Conservation (phyloP, 2,797 vertebrate genomes). For the Neoniphon sammara region DNA sequence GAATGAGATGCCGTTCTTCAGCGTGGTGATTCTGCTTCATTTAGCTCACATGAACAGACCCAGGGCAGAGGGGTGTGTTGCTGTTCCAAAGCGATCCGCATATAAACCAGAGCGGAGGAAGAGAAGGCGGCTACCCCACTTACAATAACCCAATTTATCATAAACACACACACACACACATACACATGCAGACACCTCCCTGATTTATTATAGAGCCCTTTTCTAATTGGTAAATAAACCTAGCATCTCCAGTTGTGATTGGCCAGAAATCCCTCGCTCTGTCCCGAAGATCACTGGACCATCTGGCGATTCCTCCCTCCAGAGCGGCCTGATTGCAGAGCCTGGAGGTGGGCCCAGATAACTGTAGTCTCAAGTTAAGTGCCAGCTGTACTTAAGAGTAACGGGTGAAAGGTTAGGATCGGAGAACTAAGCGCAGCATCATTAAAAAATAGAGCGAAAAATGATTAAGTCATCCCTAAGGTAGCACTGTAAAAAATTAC, state of each 20-base stretch:
- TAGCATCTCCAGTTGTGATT: conserved; percentile 71
- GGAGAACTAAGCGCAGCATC: conserved; percentile 26
- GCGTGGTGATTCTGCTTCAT: conserved; percentile 72
- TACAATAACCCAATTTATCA: conserved; percentile 74
- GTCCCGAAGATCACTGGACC: conserved; percentile 71
- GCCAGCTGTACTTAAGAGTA: conserved; percentile 70
- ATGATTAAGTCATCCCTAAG: conserved; percentile 3
- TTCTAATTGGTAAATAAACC: conserved; percentile 70
- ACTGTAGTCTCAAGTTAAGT: conserved; percentile 56
- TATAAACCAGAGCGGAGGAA: conserved; percentile 45
- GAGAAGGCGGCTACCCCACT: conserved; percentile 45
- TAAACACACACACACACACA: conserved; percentile 51
- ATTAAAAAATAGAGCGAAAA: conserved; percentile 21
- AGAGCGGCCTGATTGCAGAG: conserved; percentile 68
- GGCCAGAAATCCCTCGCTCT: conserved; percentile 61
- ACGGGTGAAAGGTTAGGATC: conserved; percentile 64
- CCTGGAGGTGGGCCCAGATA: conserved; percentile 68
- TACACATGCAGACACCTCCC: conserved; percentile 38
- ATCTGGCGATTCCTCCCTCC: conserved; percentile 75
- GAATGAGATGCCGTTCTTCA: conserved; percentile 72
- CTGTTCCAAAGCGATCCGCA: conserved; percentile 75
- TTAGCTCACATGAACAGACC: conserved; percentile 71
- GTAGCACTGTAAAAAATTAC: conserved; percentile 15
- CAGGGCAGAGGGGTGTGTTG: conserved; percentile 57
- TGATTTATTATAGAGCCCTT: conserved; percentile 60